Evolutionary conservation across 2,113 vertebrate species (phyloP).

Genomic region (Chinchilla lanigera): DNA sequence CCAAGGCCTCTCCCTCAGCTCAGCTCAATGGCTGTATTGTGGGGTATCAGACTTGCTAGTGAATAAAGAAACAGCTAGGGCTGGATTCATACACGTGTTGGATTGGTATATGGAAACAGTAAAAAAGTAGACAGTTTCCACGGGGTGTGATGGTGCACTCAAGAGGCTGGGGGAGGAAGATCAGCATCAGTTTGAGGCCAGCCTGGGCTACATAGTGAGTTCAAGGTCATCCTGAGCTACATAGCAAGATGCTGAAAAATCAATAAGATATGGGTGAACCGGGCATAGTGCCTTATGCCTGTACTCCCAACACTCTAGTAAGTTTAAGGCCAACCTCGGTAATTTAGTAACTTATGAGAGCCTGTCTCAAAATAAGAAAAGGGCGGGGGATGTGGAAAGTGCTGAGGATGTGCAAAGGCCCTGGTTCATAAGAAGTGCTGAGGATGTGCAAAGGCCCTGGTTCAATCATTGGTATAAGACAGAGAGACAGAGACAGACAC

Average conservation of each 20-base stretch:
- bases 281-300: not conserved
- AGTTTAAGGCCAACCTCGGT: not conserved
- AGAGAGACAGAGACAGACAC: not conserved
- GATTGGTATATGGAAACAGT: not conserved
- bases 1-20: not conserved
- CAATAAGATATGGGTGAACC: not conserved
- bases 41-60: rapidly evolving
- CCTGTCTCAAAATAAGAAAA: not conserved
- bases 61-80: not conserved
- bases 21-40: not conserved
- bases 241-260: not conserved
- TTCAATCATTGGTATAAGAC: not conserved
- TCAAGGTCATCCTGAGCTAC: not conserved
- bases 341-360: not conserved
- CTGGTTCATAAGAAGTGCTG: no score
- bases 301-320: not conserved
- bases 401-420: not conserved
- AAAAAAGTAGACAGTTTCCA: not conserved
- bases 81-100: not conserved
- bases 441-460: no score
- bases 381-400: not conserved
- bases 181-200: not conserved
- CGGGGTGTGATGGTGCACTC: not conserved
- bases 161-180: not conserved
- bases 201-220: not conserved